Evolutionary conservation across 2,888 invertebrate genomes (phyloP).

Genomic region (Arenicola marina): DNA sequence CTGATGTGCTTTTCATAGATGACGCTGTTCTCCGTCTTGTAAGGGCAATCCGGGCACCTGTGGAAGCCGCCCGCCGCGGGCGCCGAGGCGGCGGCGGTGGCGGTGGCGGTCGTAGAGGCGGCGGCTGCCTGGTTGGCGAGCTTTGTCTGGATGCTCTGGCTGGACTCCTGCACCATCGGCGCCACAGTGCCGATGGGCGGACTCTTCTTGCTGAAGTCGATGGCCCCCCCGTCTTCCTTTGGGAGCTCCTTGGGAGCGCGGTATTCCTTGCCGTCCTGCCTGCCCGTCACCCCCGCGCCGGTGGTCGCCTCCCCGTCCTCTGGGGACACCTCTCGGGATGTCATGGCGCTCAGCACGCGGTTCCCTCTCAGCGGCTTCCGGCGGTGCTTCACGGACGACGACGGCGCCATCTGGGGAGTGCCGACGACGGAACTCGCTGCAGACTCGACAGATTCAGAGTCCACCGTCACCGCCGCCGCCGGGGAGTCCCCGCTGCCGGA

Average conservation of each 20-base stretch:
- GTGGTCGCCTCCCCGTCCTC: neutral
- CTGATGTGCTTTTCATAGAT: constrained; percentile 17
- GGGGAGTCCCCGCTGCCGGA: neutral
- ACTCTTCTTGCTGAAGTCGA: neutral
- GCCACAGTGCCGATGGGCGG: constrained; percentile 2
- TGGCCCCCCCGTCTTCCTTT: neutral
- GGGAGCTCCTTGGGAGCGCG: neutral
- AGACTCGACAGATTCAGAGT: neutral
- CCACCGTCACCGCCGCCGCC: neutral
- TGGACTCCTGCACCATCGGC: constrained; percentile 2
- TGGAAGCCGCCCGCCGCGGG: no score
- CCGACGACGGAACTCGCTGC: no score
- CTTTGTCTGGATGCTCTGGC: neutral
- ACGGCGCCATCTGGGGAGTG: no score
- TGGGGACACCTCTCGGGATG: neutral
- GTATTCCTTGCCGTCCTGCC: neutral
- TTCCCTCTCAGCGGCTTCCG: constrained; percentile 48
- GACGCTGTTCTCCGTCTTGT: constrained; percentile 5
- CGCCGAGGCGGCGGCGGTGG: no score
- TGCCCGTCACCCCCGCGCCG: no score
- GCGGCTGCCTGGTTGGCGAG: neutral
- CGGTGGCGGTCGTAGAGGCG: neutral
- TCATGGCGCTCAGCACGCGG: constrained; percentile 23
- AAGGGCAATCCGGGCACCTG: constrained; percentile 11
- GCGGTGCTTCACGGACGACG: constrained; percentile 26